Conservation (phyloP, 2,888 invertebrate genomes). For the Dyspetes luteomarginatus region DNA sequence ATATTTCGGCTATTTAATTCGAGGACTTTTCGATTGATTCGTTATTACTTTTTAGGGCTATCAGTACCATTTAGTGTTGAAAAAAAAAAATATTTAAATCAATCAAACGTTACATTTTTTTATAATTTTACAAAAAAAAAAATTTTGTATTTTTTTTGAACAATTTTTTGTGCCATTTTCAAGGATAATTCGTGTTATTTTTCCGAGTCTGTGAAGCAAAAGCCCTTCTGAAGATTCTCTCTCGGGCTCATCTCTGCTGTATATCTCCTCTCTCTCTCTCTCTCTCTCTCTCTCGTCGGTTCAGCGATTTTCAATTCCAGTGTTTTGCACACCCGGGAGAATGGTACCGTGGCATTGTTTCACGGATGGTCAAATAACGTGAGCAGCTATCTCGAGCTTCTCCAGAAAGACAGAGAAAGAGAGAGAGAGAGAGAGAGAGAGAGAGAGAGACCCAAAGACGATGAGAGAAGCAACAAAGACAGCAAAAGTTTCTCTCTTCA, state of each 20-base stretch:
- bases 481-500: conserved; percentile 23
- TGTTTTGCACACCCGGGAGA: conserved; percentile 57
- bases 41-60: no score
- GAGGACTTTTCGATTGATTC: no score
- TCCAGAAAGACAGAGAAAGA: conserved; percentile 4
- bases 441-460: neutral
- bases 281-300: conserved; percentile 40
- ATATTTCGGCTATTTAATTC: no score
- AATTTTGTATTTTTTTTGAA: no score
- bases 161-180: neutral
- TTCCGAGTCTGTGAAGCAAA: no score
- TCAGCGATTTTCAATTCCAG: conserved; percentile 65
- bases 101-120: no score
- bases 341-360: conserved; percentile 67
- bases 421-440: conserved; percentile 3
- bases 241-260: neutral
- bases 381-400: conserved; percentile 35
- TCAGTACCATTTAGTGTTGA: no score
- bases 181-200: neutral
- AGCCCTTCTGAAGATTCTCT: no score
- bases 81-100: no score
- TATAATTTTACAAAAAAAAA: no score
- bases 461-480: neutral
- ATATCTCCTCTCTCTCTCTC: neutral
- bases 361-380: conserved; percentile 64